A percentile compares a stretch with the other conserved stretches of the same genome.
phyloP scores from a whole-genome alignment of 2,797 vertebrate genomes.

The Ara ararauna region DNA sequence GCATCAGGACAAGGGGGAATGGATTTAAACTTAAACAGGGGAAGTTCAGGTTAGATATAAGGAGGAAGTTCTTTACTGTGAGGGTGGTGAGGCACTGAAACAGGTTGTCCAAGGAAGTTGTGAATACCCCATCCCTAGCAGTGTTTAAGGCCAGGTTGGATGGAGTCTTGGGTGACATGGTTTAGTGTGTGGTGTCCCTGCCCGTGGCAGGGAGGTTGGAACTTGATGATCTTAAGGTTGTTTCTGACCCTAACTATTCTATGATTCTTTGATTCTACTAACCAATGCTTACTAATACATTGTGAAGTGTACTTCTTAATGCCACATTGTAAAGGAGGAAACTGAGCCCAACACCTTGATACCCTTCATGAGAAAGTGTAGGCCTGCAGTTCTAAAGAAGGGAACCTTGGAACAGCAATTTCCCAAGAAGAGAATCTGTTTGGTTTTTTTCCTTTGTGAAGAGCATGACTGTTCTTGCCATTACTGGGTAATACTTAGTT shows the following conservation, averaged over 20 bases:
- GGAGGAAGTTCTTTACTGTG: neutral
- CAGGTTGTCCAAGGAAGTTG: neutral
- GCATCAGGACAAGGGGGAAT: too few species aligned
- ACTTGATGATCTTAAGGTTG: neutral
- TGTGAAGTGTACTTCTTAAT: neutral
- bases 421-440: neutral
- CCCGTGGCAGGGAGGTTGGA: neutral
- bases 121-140: neutral
- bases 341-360: neutral
- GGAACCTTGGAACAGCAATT: neutral
- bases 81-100: neutral
- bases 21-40: too few species aligned
- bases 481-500: neutral
- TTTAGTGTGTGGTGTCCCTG: neutral
- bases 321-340: neutral
- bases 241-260: neutral
- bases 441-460: neutral
- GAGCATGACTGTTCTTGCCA: neutral
- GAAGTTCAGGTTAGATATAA: too few species aligned
- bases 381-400: neutral
- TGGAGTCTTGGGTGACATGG: neutral
- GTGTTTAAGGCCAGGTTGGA: neutral
- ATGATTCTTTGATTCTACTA: neutral
- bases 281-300: neutral
- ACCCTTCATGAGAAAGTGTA: neutral